phyloP scores from a whole-genome alignment of 2,797 vertebrate genomes.

The Gallinago stenura region DNA sequence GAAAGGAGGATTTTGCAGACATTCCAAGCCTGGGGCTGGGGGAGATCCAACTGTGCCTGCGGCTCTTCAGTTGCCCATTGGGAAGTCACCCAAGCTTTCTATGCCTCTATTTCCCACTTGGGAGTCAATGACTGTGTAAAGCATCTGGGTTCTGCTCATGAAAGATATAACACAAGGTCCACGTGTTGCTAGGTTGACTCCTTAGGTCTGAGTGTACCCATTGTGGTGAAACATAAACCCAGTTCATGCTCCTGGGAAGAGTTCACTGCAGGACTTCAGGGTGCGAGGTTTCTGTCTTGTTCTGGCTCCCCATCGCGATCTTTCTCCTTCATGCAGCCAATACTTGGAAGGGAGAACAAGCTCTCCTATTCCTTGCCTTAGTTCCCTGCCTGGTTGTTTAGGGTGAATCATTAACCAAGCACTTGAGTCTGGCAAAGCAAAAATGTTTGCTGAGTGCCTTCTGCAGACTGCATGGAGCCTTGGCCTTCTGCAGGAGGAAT shows the following conservation, averaged over 20 bases:
- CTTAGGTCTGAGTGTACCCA: not conserved
- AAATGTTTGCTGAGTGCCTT: not conserved
- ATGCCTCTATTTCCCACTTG: not conserved
- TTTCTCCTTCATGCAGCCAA: not conserved
- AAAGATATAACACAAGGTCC: not conserved
- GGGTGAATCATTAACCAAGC: slow-evolving; percentile 20
- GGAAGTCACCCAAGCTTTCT: not conserved
- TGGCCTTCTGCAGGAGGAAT: not conserved
- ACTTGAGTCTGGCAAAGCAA: not conserved
- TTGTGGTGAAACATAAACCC: not conserved
- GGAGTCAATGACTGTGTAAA: not conserved
- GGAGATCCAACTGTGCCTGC: not conserved
- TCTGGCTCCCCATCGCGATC: not conserved
- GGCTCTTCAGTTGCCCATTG: not conserved
- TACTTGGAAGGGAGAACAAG: not conserved
- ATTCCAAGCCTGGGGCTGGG: not conserved
- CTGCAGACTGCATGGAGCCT: not conserved
- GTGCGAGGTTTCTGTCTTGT: not conserved
- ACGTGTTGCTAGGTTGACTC: not conserved
- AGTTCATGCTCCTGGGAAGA: not conserved
- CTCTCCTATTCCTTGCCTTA: not conserved
- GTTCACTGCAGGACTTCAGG: not conserved
- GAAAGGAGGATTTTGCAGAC: not conserved
- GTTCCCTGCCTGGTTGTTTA: not conserved
- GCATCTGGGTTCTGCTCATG: not conserved